Evolutionary conservation across 2,888 invertebrate genomes (phyloP).

Genomic region (Noctua pronuba): DNA sequence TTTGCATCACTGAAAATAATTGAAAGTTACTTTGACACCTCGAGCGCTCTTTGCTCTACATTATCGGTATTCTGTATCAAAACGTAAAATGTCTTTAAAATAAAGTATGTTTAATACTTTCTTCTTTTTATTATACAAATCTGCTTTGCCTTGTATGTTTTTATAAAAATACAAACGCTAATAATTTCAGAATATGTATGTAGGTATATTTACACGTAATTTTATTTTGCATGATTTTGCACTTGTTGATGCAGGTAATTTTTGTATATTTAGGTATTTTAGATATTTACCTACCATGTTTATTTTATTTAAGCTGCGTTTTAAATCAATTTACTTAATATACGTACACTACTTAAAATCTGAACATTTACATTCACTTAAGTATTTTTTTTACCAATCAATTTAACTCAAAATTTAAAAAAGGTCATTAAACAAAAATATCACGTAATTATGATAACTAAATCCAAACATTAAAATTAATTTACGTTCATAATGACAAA

Average conservation of each 20-base stretch:
- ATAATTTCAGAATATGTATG: background rate
- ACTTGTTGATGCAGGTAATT: background rate
- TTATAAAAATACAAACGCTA: background rate
- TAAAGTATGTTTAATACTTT: background rate
- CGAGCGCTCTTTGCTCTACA: background rate
- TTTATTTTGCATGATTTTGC: slow-evolving; percentile 13
- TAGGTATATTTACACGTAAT: background rate
- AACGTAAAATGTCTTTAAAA: background rate
- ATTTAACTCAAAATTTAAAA: slow-evolving; percentile 12
- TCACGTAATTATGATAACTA: slow-evolving; percentile 33
- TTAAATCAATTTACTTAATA: too few relatives aligned
- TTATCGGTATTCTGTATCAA: background rate
- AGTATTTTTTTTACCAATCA: background rate
- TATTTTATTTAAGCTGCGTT: background rate
- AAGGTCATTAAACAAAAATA: slow-evolving; percentile 29
- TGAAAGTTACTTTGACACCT: too few relatives aligned
- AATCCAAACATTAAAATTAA: slow-evolving; percentile 51
- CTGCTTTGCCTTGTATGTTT: background rate
- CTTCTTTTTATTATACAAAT: background rate
- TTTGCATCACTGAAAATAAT: too few relatives aligned
- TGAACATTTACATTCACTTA: background rate
- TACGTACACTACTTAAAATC: background rate
- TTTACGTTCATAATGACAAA: slow-evolving; percentile 51
- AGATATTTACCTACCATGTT: background rate
- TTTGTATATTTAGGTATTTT: background rate